Evolutionary conservation across 2,797 vertebrate genomes (phyloP), one percentile per base, ranked within the genome.

Genomic region (Lemur catta): DNA sequence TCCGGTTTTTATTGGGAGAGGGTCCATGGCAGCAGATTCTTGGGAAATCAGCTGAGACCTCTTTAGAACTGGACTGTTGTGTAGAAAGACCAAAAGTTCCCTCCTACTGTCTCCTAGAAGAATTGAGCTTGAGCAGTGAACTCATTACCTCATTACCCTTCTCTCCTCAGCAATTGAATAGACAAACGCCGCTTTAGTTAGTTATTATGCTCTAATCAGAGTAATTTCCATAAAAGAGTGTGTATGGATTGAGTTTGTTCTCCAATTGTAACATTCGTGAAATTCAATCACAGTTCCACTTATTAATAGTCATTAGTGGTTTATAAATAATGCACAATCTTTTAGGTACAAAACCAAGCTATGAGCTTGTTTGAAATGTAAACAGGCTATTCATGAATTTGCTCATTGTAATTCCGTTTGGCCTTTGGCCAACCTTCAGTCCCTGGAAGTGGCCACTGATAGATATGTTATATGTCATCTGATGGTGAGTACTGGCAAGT

Each of bases 341-440:
- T 94, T 96, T 91, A 97, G 75, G 74, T 97, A 96, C 88, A 95
- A 88, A 96, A 96, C 48, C 28, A 93, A 96, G 84, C 81, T 82
- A 76, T 91, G 92, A 93, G 95, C 91, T 92, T 97, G 88, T 97
- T 97, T 97, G 97, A 96, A 96, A 96, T 97, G 96, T 97, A 97
- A 97, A 98, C 97, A 98, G 85, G 81, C 67, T 80, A 92, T 91
- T 97, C 91, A 96, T 97, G 92, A 96, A 96, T 96, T 97, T 97
- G 94, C 92, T 97, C 96, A 95, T 96, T 97, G 79, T 48, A 97
- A 95, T 96, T 94, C 75, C 75, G 69, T 78, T 97, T 97, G 97
- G 96, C 94, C 95, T 96, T 96, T 97, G 89, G 93, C 97, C 97
- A 98, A 95, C 8, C 90, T 94, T 96, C 48, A 71, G 95, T 97